These are phyloP conservation scores for Phenacoccus solenopsis DNA, from an alignment of 1,140 invertebrate genomes.

Conservation along the genomic window DNA sequence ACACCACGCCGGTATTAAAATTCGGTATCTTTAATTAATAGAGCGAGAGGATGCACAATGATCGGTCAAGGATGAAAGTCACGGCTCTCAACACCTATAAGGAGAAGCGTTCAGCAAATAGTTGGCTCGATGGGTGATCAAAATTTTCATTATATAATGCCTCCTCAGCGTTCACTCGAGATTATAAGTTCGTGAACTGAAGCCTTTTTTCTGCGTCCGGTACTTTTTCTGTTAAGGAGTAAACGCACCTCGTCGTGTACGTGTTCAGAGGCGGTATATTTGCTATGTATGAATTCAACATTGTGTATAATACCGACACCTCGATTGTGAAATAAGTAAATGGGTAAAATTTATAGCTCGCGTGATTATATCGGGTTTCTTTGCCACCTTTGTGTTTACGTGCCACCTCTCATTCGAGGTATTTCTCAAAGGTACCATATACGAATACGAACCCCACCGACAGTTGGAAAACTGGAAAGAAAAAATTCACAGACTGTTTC, in stretches of 20 bases:
- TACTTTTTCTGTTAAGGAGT: too few species aligned
- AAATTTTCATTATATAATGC: background rate
- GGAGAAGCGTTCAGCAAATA: background rate
- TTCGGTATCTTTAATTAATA: slow-evolving; percentile 3
- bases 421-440: too few species aligned
- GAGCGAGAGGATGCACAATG: background rate
- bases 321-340: background rate
- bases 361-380: too few species aligned
- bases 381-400: too few species aligned
- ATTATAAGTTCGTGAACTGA: slow-evolving; percentile 1
- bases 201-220: too few species aligned
- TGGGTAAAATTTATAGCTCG: background rate
- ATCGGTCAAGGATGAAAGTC: slow-evolving; percentile 1
- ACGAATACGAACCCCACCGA: too few species aligned
- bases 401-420: too few species aligned
- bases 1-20: background rate
- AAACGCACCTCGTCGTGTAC: background rate
- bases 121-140: background rate
- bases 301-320: too few species aligned
- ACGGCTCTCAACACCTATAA: background rate
- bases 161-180: background rate
- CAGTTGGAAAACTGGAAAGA: too few species aligned
- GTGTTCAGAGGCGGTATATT: too few species aligned
- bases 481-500: too few species aligned
- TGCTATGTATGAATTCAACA: background rate